Evolutionary conservation across 2,888 invertebrate genomes (phyloP).

Genomic region (Pyrrhia umbra): DNA sequence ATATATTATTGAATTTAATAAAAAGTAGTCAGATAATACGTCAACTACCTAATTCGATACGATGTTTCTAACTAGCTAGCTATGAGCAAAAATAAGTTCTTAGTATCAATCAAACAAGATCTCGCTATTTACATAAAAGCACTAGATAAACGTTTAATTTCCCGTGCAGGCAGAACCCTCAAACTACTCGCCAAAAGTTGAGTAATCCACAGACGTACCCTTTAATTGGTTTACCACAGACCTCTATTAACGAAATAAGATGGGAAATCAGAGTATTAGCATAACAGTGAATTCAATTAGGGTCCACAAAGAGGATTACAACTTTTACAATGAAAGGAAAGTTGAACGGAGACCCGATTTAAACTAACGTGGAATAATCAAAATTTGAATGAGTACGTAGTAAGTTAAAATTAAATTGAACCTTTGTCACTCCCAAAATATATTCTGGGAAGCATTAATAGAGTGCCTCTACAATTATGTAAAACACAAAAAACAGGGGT

Average conservation of each 20-base stretch:
- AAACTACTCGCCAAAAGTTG: conserved; percentile 86
- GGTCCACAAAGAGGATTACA: conserved; percentile 90
- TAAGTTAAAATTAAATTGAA: conserved; percentile 83
- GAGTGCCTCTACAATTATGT: conserved; percentile 20
- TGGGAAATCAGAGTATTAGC: conserved; percentile 90
- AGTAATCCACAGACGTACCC: conserved; percentile 88
- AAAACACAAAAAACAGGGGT: conserved; percentile 2
- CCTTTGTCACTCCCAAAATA: conserved; percentile 56
- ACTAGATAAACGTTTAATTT: conserved; percentile 78
- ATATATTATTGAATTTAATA: conserved; percentile 10
- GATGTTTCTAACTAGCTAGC: not conserved
- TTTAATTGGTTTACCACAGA: conserved; percentile 89
- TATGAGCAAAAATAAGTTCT: too few species aligned
- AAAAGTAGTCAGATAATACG: conserved; percentile 7
- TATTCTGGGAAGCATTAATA: conserved; percentile 37
- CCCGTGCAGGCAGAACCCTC: conserved; percentile 76
- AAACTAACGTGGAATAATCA: conserved; percentile 88
- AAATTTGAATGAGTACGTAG: conserved; percentile 84
- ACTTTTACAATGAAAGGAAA: conserved; percentile 89
- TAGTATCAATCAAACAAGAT: not conserved
- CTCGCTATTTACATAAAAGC: conserved; percentile 69
- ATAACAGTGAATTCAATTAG: conserved; percentile 90
- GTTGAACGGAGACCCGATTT: conserved; percentile 84
- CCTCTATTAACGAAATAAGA: conserved; percentile 90
- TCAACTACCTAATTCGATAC: not conserved